Evolutionary conservation across 2,888 invertebrate genomes (phyloP), one percentile per base, ranked within the genome.

Genomic region (Meloe dianella): DNA sequence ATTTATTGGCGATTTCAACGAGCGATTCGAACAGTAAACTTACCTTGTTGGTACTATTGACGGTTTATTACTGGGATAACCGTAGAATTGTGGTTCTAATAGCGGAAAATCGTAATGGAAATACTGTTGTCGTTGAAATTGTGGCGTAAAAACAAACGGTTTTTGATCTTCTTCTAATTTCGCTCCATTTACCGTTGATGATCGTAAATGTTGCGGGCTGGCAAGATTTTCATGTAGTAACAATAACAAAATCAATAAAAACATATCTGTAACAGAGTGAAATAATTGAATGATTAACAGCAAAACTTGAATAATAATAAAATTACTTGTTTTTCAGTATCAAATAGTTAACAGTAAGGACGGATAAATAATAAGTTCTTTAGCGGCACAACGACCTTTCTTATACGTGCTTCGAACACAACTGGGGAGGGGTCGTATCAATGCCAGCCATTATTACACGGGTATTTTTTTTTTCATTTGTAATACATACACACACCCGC

Each of bases 361-460:
- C 47, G 63, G 72, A 73, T 67, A 73, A 71, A 72, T 67, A 74
- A 69, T 71, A 71, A 70, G 72, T 74, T 71, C 71, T 75, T 69
- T 68, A 60, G 67, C 74, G 74, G 75, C 76, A 73, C 83, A 82
- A 79, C 83, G 83, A 83, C 83, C 83, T 82, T 75, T 78, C 82
- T 82, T 83, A 82, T 83, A 82, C 74, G 73, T 70, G 76, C 73
- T 74, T 62, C 20, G 47, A 20, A 20, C 47, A 70, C 75, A 78
- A 77, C 79, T 76, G 81, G 80, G 81, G 81, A 79, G 78, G 78
- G 77, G 74, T 71, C 71, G 73, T 20, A 47, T 70, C 78, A 78
- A 79, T 79, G 78, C 75, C 77, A 79, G 71, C 71, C 69, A 20
- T 47, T 47, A 47, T 22, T 47, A 47, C 20, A n/a, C 41, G 41